Conservation (phyloP, 2,888 invertebrate species). For the Drosophila neotestacea region DNA sequence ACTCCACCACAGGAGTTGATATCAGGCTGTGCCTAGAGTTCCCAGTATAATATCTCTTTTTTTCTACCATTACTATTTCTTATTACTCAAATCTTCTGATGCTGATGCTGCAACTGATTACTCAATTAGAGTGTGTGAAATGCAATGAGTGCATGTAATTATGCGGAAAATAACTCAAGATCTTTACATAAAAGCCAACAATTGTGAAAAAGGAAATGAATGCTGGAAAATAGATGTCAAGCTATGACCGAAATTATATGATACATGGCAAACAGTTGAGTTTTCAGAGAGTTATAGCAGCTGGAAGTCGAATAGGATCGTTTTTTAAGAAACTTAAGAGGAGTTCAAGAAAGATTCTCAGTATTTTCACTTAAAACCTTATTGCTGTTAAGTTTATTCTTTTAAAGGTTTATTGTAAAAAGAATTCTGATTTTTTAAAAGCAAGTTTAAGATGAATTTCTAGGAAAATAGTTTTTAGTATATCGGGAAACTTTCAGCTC, state of each 20-base stretch:
- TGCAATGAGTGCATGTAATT: constrained; percentile 51
- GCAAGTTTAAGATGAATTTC: neutral
- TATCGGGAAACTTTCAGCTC: neutral
- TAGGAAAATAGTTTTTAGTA: neutral
- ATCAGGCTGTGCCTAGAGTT: constrained; percentile 33
- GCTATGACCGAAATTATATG: neutral
- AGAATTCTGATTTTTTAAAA: neutral
- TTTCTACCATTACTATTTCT: constrained; percentile 5
- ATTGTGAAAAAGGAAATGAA: neutral
- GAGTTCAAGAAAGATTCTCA: too few relatives aligned
- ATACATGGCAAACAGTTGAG: neutral
- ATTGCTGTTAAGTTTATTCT: too few relatives aligned
- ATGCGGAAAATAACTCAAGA: constrained; percentile 45
- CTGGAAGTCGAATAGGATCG: neutral
- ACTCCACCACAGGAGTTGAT: constrained; percentile 53
- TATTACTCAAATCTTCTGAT: constrained; percentile 7
- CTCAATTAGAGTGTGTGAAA: constrained; percentile 70
- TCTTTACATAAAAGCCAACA: constrained; percentile 26
- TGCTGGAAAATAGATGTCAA: neutral
- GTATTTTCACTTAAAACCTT: too few relatives aligned
- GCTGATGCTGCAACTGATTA: constrained; percentile 55
- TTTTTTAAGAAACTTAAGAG: too few relatives aligned
- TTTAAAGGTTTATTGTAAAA: too few relatives aligned
- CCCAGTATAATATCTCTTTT: constrained; percentile 15
- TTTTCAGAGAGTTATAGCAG: neutral